These are phyloP conservation scores for Idaea aversata DNA, from an alignment of 2,888 invertebrate species.

Conservation along the genomic window DNA sequence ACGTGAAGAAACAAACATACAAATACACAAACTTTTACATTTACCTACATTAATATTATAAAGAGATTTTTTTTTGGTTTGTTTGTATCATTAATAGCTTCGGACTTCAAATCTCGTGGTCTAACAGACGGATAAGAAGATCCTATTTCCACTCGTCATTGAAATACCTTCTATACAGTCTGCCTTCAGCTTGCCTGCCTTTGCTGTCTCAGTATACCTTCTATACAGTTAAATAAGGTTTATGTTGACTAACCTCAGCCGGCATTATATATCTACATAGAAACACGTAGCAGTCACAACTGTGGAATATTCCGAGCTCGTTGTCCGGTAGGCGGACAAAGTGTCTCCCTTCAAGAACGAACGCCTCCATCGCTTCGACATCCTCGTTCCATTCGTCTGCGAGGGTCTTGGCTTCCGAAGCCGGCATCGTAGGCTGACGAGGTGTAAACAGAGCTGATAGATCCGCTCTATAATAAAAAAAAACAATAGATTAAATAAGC, in stretches of 20 bases:
- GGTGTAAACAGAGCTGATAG: constrained; percentile 97
- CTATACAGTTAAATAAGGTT: too few relatives aligned
- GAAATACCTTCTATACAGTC: too few relatives aligned
- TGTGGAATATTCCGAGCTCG: constrained; percentile 95
- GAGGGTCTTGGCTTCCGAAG: constrained; percentile 90
- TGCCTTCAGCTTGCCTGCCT: too few relatives aligned
- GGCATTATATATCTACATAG: constrained; percentile 97
- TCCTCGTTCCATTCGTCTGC: constrained; percentile 99
- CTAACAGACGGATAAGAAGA: too few relatives aligned
- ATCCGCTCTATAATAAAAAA: constrained; percentile 84
- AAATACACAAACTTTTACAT: too few relatives aligned
- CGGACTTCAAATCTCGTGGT: too few relatives aligned
- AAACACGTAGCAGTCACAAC: constrained; percentile 98
- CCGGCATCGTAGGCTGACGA: constrained; percentile 92
- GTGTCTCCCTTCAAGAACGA: constrained; percentile 97
- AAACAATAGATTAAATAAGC: not conserved
- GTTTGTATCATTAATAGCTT: too few relatives aligned
- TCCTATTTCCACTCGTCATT: too few relatives aligned
- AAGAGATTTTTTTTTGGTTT: too few relatives aligned
- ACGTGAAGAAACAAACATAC: too few relatives aligned
- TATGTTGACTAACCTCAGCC: constrained; percentile 64
- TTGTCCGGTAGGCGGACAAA: constrained; percentile 98
- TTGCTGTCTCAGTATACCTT: too few relatives aligned
- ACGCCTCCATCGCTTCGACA: constrained; percentile 97
- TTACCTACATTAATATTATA: too few relatives aligned